These are phyloP conservation scores for Caenorhabditis elegans DNA, from an alignment of 1,140 invertebrate species.

Conservation along the genomic window WBcel235 BX284606.5:4794501-4795000, in stretches of 20 bases:
- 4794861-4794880: too few relatives aligned
- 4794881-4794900: too few relatives aligned
- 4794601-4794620: background rate
- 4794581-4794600: constrained; percentile 4
- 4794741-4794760: background rate
- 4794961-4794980: too few relatives aligned
- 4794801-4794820: background rate
- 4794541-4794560: constrained; percentile 6
- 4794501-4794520: background rate
- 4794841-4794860: too few relatives aligned
- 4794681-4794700: background rate
- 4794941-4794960: too few relatives aligned
- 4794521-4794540: background rate
- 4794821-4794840: constrained; percentile 1
- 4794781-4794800: background rate
- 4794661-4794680: background rate
- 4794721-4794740: background rate
- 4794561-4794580: constrained; percentile 6
- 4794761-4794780: background rate
- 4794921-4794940: too few relatives aligned
- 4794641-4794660: background rate
- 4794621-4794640: background rate
- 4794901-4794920: too few relatives aligned
- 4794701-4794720: background rate
- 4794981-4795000: too few relatives aligned